phyloP scores from a whole-genome alignment of 1,140 invertebrate species.

The Zaprionus tsacasi region DNA sequence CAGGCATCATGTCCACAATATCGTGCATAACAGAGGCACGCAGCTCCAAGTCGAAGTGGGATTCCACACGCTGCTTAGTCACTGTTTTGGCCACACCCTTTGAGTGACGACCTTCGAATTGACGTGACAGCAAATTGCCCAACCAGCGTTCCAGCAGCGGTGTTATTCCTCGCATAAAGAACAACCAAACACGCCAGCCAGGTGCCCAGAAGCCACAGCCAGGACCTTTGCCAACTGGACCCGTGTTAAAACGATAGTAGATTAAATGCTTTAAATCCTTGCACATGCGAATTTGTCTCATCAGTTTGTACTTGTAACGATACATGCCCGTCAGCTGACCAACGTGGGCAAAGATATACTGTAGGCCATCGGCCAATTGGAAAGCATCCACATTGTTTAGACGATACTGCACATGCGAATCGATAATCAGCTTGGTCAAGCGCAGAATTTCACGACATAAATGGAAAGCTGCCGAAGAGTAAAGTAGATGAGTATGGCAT shows the following conservation, averaged over 20 bases:
- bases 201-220: conserved; percentile 99
- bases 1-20: conserved; percentile 99
- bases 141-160: conserved; percentile 99
- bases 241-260: conserved; percentile 99
- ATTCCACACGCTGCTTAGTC: conserved; percentile 99
- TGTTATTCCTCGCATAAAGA: conserved; percentile 99
- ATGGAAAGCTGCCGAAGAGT: conserved; percentile 93
- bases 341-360: conserved; percentile 99
- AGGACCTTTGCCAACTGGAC: conserved; percentile 99
- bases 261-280: conserved; percentile 99
- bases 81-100: conserved; percentile 99
- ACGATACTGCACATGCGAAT: conserved; percentile 99
- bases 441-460: conserved; percentile 99
- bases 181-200: conserved; percentile 99
- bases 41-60: conserved; percentile 99
- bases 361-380: conserved; percentile 98
- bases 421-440: conserved; percentile 98
- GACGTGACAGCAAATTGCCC: conserved; percentile 98
- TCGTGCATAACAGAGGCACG: conserved; percentile 99
- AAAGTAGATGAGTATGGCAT: not conserved
- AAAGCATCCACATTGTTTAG: conserved; percentile 99
- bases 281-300: conserved; percentile 99
- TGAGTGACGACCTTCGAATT: conserved; percentile 99
- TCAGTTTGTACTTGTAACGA: conserved; percentile 99
- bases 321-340: conserved; percentile 99